phyloP scores from a whole-genome alignment of 2,113 vertebrate species.

The Limnothrissa miodon region DNA sequence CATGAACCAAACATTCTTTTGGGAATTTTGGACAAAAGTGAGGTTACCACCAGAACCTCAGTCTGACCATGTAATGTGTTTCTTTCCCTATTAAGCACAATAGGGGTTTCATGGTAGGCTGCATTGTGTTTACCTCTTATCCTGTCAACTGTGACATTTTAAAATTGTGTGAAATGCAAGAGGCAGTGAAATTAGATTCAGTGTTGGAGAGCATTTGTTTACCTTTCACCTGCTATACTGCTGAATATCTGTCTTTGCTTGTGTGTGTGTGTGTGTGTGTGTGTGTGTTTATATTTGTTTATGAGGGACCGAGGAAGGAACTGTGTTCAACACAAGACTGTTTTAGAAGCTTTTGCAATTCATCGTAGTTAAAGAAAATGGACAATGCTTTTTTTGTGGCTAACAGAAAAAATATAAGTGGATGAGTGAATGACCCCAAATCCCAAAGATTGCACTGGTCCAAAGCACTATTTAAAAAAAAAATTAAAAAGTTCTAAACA shows the following conservation, averaged over 20 bases:
- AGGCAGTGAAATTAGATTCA: neutral
- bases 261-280: neutral
- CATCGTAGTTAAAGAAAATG: slow-evolving; percentile 22
- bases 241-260: slow-evolving; percentile 35
- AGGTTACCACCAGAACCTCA: neutral
- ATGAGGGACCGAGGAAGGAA: neutral
- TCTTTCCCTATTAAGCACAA: neutral
- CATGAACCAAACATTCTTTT: neutral
- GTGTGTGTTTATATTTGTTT: neutral
- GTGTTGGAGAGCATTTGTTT: slow-evolving; percentile 31
- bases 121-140: neutral
- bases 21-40: neutral
- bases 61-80: neutral
- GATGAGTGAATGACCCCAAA: slow-evolving; percentile 38
- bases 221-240: slow-evolving; percentile 53
- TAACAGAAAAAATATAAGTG: slow-evolving; percentile 39
- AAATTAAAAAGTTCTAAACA: too few species aligned
- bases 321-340: neutral
- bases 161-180: neutral
- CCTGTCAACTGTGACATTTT: neutral
- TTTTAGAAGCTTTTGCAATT: slow-evolving; percentile 27
- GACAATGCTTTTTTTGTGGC: slow-evolving; percentile 49
- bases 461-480: too few species aligned
- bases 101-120: neutral
- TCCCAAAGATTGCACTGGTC: too few species aligned